A percentile compares a stretch with the other conserved stretches of the same genome.
Evolutionary conservation across 2,888 invertebrate species (phyloP).

Genomic region (Drosophila prostipennis): DNA sequence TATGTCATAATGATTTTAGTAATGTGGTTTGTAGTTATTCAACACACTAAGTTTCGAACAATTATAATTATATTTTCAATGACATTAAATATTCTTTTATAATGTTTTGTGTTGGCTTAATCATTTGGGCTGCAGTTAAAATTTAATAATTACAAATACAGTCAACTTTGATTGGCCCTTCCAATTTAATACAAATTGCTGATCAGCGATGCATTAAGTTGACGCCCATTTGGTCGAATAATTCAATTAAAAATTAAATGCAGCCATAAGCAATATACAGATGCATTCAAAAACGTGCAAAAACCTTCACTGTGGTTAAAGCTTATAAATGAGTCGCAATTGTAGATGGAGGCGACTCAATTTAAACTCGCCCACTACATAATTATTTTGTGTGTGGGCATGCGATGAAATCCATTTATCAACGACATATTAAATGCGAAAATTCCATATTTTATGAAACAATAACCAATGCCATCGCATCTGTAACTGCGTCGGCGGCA

Average conservation of each 20-base stretch:
- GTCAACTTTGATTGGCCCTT: conserved; percentile 11
- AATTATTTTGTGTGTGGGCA: conserved; percentile 46
- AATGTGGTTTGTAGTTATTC: neutral
- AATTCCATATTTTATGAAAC: conserved; percentile 29
- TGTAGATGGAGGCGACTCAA: conserved; percentile 47
- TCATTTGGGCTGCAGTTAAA: neutral
- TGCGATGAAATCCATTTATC: conserved; percentile 54
- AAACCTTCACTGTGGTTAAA: conserved; percentile 23
- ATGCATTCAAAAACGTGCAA: conserved; percentile 9
- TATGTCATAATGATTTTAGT: neutral
- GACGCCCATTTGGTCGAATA: conserved; percentile 36
- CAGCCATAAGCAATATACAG: conserved; percentile 41
- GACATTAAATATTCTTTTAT: neutral
- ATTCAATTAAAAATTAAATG: conserved; percentile 65
- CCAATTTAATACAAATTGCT: conserved; percentile 29
- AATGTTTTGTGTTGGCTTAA: neutral
- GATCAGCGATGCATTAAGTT: conserved; percentile 39
- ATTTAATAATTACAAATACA: conserved; percentile 14
- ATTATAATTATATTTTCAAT: neutral
- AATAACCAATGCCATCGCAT: conserved; percentile 26
- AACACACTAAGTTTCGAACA: neutral
- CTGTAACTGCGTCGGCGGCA: conserved; percentile 7
- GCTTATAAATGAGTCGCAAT: conserved; percentile 16
- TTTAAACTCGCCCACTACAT: conserved; percentile 50
- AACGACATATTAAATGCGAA: conserved; percentile 37